Evolutionary conservation across 2,797 vertebrate genomes (phyloP).

Genomic region (Atherinosoma microstoma): DNA sequence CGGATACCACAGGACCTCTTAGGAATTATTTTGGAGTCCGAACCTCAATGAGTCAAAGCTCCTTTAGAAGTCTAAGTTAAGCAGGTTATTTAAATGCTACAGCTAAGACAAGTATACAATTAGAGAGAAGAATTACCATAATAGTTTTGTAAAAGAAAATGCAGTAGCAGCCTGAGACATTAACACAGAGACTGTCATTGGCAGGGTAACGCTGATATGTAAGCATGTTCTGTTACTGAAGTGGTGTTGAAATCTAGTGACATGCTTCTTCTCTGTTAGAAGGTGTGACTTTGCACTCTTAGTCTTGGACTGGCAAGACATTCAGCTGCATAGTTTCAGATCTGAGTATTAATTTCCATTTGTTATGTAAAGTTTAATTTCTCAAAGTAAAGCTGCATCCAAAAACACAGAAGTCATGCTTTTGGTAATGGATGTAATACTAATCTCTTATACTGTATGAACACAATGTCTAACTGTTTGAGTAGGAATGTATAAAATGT

Average conservation of each 20-base stretch:
- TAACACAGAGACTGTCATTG: constrained; percentile 68
- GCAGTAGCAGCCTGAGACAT: constrained; percentile 51
- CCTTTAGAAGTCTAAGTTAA: background rate
- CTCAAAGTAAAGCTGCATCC: background rate
- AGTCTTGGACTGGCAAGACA: constrained; percentile 49
- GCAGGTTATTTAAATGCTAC: background rate
- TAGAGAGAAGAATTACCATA: constrained; percentile 42
- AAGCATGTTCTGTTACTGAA: constrained; percentile 56
- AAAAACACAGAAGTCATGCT: no score
- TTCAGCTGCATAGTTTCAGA: constrained; percentile 11
- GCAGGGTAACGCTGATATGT: constrained; percentile 66
- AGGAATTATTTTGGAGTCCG: background rate
- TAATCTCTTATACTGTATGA: no score
- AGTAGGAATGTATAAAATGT: no score
- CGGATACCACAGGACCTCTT: background rate
- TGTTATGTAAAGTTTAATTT: background rate
- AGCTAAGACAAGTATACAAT: constrained; percentile 27
- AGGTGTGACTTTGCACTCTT: constrained; percentile 57
- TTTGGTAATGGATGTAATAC: no score
- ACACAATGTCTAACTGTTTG: no score
- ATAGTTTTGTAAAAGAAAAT: constrained; percentile 30
- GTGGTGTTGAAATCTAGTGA: constrained; percentile 46
- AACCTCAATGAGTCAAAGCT: background rate
- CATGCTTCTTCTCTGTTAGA: constrained; percentile 61
- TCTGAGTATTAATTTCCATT: constrained; percentile 6